Evolutionary conservation across 2,888 invertebrate genomes (phyloP).

Genomic region (Xestobium rufovillosum): DNA sequence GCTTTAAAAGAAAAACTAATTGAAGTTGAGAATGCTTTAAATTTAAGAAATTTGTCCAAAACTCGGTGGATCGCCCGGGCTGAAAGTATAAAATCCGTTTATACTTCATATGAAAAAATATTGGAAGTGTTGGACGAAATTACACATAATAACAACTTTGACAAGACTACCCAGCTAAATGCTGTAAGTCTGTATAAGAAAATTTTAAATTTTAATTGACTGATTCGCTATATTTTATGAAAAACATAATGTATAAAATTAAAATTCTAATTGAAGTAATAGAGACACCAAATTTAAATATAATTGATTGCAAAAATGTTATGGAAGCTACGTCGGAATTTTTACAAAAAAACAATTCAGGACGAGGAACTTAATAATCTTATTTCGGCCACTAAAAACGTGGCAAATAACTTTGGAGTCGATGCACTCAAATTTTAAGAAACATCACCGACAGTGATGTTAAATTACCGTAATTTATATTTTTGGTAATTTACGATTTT

Average conservation of each 20-base stretch:
- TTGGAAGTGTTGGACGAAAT: slow-evolving; percentile 3
- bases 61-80: slow-evolving; percentile 5
- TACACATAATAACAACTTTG: slow-evolving; percentile 6
- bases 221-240: slow-evolving; percentile 7
- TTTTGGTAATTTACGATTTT: too few species aligned
- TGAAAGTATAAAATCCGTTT: slow-evolving; percentile 4
- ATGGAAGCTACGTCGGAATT: too few species aligned
- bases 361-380: background rate
- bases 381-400: background rate
- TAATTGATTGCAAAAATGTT: too few species aligned
- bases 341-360: too few species aligned
- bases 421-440: background rate
- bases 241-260: slow-evolving; percentile 6
- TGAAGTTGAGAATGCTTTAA: slow-evolving; percentile 6
- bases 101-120: slow-evolving; percentile 6
- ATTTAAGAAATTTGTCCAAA: slow-evolving; percentile 5
- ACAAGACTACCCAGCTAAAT: background rate
- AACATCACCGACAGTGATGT: background rate
- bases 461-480: too few species aligned
- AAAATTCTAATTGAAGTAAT: slow-evolving; percentile 6
- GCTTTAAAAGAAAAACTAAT: slow-evolving; percentile 5
- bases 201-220: slow-evolving; percentile 5
- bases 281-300: too few species aligned
- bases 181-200: background rate
- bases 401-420: background rate